phyloP scores from a whole-genome alignment of 2,113 vertebrate species.

The Raja brachyura region DNA sequence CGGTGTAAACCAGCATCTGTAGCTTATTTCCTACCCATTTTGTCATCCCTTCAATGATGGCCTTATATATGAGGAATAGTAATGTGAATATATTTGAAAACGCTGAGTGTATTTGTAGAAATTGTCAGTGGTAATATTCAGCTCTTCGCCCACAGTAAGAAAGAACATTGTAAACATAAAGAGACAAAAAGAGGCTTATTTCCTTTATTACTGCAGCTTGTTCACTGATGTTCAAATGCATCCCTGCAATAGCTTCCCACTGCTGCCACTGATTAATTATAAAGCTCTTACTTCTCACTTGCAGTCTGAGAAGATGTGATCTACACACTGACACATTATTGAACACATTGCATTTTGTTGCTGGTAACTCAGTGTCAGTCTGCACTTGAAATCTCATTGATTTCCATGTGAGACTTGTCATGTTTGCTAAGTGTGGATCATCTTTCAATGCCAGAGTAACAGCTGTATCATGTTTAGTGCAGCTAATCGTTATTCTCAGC shows the following conservation, averaged over 20 bases:
- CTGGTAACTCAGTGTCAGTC: background rate
- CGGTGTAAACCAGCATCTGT: too few relatives aligned
- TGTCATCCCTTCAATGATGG: background rate
- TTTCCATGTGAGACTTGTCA: background rate
- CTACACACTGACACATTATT: background rate
- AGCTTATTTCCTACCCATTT: too few relatives aligned
- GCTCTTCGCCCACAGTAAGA: background rate
- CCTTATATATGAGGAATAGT: background rate
- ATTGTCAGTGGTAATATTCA: background rate
- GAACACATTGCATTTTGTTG: background rate
- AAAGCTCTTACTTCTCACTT: background rate
- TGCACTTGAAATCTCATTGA: conserved; percentile 1
- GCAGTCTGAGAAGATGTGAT: background rate
- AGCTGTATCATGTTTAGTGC: background rate
- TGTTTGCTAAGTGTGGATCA: conserved; percentile 25
- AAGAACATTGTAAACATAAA: background rate
- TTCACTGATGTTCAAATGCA: background rate
- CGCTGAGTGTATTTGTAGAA: background rate
- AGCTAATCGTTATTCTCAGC: conserved; percentile 4
- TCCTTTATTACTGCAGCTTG: background rate
- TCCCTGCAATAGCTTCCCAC: background rate
- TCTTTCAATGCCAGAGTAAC: conserved; percentile 33
- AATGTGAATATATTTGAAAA: background rate
- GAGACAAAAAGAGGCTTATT: background rate
- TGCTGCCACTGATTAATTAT: background rate